A percentile compares a stretch with the other conserved stretches of the same genome.
Evolutionary conservation across 2,888 invertebrate species (phyloP).

Genomic region (Philopedon plagiatum): DNA sequence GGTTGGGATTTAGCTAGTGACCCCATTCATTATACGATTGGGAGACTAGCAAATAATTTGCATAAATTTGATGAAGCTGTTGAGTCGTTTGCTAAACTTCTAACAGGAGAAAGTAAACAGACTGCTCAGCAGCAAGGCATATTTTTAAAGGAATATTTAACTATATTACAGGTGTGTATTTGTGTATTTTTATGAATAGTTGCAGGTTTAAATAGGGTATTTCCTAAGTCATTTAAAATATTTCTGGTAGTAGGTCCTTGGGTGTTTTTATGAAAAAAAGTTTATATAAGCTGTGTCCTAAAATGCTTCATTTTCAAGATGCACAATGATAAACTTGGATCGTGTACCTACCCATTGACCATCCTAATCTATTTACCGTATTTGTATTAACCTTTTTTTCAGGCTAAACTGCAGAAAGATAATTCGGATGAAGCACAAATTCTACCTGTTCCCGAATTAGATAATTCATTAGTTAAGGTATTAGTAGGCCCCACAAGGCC

Average conservation of each 20-base stretch:
- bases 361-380: slow-evolving; percentile 69
- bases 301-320: no score
- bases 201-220: no score
- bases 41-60: slow-evolving; percentile 88
- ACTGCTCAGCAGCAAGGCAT: slow-evolving; percentile 81
- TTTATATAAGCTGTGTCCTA: no score
- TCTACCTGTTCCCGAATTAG: slow-evolving; percentile 83
- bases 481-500: slow-evolving; percentile 76
- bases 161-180: slow-evolving; percentile 81
- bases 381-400: slow-evolving; percentile 77
- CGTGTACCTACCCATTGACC: background rate
- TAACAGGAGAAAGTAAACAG: slow-evolving; percentile 80
- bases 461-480: slow-evolving; percentile 79
- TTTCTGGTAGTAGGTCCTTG: no score
- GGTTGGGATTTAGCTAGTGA: slow-evolving; percentile 95
- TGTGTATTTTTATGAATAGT: no score
- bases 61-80: slow-evolving; percentile 80
- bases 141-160: slow-evolving; percentile 90
- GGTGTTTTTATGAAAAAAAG: no score
- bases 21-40: slow-evolving; percentile 95
- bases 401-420: slow-evolving; percentile 66
- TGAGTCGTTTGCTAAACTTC: slow-evolving; percentile 83
- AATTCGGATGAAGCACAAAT: slow-evolving; percentile 66
- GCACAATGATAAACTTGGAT: background rate
- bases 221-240: no score